Percentiles rank a stretch among this genome's conserved stretches.
phyloP scores from a whole-genome alignment of 2,797 vertebrate species.

The Leucoraja ocellata region DNA sequence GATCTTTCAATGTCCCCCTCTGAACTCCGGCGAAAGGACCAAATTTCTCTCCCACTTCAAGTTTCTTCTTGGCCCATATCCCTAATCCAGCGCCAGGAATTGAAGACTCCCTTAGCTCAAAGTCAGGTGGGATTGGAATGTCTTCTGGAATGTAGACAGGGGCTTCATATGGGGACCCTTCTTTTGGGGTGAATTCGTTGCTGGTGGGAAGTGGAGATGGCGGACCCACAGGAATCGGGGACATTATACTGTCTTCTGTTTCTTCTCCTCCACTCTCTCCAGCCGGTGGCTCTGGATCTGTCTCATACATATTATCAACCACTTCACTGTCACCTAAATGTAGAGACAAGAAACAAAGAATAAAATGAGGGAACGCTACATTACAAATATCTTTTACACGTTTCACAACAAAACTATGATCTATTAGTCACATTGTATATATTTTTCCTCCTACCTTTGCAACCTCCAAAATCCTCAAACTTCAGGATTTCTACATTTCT shows the following conservation, averaged over 20 bases:
- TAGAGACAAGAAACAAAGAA: constrained; percentile 42
- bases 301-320: constrained; percentile 84
- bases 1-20: constrained; percentile 70
- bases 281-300: constrained; percentile 77
- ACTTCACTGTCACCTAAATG: constrained; percentile 83
- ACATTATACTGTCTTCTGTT: constrained; percentile 80
- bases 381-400: neutral
- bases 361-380: constrained; percentile 12
- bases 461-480: neutral
- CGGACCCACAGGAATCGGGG: constrained; percentile 74
- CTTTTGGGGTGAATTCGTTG: constrained; percentile 94
- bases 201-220: constrained; percentile 79
- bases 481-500: neutral
- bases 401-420: neutral
- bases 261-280: constrained; percentile 86
- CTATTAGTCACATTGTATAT: neutral
- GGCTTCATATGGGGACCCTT: constrained; percentile 92
- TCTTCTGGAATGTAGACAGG: constrained; percentile 98
- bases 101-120: constrained; percentile 96
- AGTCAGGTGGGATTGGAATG: constrained; percentile 89
- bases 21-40: constrained; percentile 75
- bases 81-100: constrained; percentile 87
- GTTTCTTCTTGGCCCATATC: constrained; percentile 86
- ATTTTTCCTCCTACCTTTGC: neutral
- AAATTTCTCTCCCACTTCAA: constrained; percentile 76